phyloP scores from a whole-genome alignment of 2,113 vertebrate genomes.

The Dinomys branickii region DNA sequence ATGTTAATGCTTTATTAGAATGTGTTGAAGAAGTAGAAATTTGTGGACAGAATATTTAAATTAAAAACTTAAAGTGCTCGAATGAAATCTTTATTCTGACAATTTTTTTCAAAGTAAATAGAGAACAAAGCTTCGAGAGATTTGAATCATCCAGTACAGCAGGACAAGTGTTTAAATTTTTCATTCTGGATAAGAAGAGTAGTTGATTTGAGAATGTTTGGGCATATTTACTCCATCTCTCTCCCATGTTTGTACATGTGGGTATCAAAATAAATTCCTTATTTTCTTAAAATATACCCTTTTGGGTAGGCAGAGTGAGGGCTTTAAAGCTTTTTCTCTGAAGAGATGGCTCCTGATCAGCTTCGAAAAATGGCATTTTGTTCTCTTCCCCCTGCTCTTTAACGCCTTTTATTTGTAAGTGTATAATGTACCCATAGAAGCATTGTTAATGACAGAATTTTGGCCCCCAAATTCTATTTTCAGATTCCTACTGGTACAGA shows the following conservation, averaged over 20 bases:
- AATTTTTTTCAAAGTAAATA: slow-evolving; percentile 54
- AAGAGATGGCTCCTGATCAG: not conserved
- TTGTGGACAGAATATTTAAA: slow-evolving; percentile 62
- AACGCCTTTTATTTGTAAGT: slow-evolving; percentile 20
- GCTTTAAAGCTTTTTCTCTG: slow-evolving; percentile 54
- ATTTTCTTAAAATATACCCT: slow-evolving; percentile 20
- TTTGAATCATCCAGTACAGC: slow-evolving; percentile 68
- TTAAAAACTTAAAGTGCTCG: slow-evolving; percentile 57
- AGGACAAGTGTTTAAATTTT: slow-evolving; percentile 61
- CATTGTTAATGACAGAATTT: slow-evolving; percentile 27
- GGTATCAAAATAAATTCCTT: slow-evolving; percentile 40
- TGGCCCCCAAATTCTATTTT: slow-evolving; percentile 28
- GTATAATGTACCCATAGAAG: not conserved
- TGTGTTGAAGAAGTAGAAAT: slow-evolving; percentile 61
- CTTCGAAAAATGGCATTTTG: slow-evolving; percentile 32
- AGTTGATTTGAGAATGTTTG: slow-evolving; percentile 20
- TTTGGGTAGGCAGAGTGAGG: not conserved
- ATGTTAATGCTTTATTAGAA: slow-evolving; percentile 60
- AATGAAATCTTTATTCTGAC: slow-evolving; percentile 57
- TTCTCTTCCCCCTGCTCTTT: not conserved
- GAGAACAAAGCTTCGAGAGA: slow-evolving; percentile 53
- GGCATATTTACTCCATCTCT: not conserved
- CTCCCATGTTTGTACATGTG: not conserved
- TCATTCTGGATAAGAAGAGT: slow-evolving; percentile 54
- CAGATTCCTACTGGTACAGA: slow-evolving; percentile 50